A percentile compares a stretch with the other conserved stretches of the same genome.
phyloP scores from a whole-genome alignment of 2,888 invertebrate genomes.

The Hyppa rectilinea region DNA sequence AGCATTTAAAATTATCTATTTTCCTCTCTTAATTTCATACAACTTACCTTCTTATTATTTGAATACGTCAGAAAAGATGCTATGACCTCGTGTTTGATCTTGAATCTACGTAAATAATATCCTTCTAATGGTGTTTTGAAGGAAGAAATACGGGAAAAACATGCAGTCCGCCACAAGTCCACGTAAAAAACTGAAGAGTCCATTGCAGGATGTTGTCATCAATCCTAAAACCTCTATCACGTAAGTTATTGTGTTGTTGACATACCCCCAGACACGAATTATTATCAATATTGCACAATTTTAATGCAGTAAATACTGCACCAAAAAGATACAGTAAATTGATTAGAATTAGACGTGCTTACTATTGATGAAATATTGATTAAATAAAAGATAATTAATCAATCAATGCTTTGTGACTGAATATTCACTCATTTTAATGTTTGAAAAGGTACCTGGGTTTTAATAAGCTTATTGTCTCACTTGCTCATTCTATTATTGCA shows the following conservation, averaged over 20 bases:
- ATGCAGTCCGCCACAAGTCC: conserved; percentile 78
- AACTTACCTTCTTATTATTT: background rate
- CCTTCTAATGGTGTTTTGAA: conserved; percentile 38
- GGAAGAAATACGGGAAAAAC: conserved; percentile 39
- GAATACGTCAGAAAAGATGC: background rate
- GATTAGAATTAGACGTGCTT: background rate
- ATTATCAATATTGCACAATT: background rate
- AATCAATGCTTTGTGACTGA: background rate
- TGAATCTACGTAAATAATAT: conserved; percentile 33
- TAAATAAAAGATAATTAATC: background rate
- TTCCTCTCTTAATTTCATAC: background rate
- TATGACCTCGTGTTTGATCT: conserved; percentile 57
- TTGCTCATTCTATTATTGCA: conserved; percentile 64
- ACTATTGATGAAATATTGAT: background rate
- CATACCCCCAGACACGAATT: conserved; percentile 27
- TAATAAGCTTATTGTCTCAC: background rate
- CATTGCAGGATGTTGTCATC: conserved; percentile 71
- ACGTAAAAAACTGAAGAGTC: conserved; percentile 79
- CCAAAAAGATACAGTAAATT: background rate
- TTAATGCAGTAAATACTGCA: background rate
- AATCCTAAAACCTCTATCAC: conserved; percentile 85
- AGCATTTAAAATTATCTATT: conserved; percentile 1
- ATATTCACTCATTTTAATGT: background rate
- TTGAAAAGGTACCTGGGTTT: background rate
- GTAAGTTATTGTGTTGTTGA: conserved; percentile 74